A percentile compares a stretch with the other conserved stretches of the same genome.
Conservation (phyloP, 2,113 vertebrate species). For the Sinocyclocheilus anophthalmus region DNA sequence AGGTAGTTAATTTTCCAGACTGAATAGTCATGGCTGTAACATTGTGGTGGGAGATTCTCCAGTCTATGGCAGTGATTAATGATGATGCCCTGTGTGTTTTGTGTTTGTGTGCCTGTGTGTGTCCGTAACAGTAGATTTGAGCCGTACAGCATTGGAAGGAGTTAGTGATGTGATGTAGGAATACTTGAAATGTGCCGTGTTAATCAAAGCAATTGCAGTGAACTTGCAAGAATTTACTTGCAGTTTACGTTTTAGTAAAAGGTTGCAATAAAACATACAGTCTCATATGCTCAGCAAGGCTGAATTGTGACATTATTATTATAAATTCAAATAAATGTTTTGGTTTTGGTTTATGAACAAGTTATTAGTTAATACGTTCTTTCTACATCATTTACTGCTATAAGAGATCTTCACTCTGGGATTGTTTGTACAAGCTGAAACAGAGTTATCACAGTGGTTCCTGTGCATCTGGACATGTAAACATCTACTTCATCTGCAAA, state of each 20-base stretch:
- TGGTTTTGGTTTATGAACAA: neutral
- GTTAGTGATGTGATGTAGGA: neutral
- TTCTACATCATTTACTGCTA: neutral
- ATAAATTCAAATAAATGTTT: too few species aligned
- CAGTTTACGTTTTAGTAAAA: neutral
- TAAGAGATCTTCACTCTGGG: too few species aligned
- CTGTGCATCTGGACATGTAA: neutral
- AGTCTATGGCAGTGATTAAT: constrained; percentile 37
- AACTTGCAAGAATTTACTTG: neutral
- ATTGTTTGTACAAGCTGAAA: too few species aligned
- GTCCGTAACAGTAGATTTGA: neutral
- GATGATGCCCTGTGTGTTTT: neutral
- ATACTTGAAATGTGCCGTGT: neutral
- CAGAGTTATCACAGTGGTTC: too few species aligned
- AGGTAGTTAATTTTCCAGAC: constrained; percentile 71
- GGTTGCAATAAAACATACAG: too few species aligned
- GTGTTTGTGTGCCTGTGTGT: constrained; percentile 41
- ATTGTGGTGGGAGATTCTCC: neutral
- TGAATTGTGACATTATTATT: too few species aligned
- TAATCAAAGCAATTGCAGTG: neutral
- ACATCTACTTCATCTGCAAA: neutral
- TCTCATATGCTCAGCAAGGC: too few species aligned
- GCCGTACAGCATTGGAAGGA: neutral
- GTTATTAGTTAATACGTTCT: neutral
- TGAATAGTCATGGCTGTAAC: constrained; percentile 12